Percentiles rank a stretch among this genome's conserved stretches.
These are phyloP conservation scores for Sphenodon punctatus DNA, from an alignment of 2,797 vertebrate genomes.

Conservation along the genomic window DNA sequence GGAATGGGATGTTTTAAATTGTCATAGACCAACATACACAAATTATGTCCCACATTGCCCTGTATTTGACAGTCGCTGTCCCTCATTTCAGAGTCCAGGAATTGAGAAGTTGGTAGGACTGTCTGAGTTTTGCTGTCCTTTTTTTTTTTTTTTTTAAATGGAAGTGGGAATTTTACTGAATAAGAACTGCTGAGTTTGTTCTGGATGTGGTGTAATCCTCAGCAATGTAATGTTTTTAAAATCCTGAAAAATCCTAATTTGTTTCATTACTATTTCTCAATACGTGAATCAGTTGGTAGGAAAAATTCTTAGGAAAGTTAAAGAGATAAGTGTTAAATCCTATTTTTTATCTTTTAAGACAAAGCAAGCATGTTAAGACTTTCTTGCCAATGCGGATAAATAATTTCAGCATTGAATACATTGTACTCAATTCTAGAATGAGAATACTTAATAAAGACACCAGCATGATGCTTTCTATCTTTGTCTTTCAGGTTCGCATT, in stretches of 20 bases:
- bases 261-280: background rate
- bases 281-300: background rate
- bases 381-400: background rate
- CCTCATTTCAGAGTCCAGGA: no score
- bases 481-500: slow-evolving; percentile 88
- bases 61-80: no score
- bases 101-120: no score
- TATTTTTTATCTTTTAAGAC: background rate
- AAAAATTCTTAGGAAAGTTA: background rate
- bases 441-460: fast-evolving
- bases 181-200: background rate
- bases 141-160: no score
- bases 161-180: no score
- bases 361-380: background rate
- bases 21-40: no score
- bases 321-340: background rate
- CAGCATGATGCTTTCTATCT: background rate
- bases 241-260: background rate
- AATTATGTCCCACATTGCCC: no score
- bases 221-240: background rate
- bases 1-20: no score
- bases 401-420: background rate
- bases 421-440: background rate
- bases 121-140: no score
- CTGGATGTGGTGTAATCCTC: background rate